A percentile compares a stretch with the other conserved stretches of the same genome.
These are phyloP conservation scores for Actinemys pallida DNA, from an alignment of 2,113 vertebrate species.

Conservation along the genomic window DNA sequence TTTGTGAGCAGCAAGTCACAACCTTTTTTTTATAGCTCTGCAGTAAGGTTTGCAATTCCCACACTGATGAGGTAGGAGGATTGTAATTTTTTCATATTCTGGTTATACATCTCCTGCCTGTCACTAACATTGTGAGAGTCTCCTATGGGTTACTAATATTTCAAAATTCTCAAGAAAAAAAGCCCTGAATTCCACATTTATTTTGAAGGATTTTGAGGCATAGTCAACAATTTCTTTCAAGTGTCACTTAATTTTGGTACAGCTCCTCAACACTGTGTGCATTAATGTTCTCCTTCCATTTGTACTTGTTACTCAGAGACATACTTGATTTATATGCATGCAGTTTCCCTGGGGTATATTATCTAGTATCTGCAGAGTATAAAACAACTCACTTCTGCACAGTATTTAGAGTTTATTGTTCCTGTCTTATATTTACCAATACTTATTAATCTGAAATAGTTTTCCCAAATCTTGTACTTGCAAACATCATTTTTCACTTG, in stretches of 20 bases:
- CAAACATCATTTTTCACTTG: no score
- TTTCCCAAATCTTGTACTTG: background rate
- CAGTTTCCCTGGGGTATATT: background rate
- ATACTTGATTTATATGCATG: background rate
- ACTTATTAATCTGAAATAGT: background rate
- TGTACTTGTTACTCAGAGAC: background rate
- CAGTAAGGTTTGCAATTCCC: background rate
- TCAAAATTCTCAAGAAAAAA: slow-evolving; percentile 7
- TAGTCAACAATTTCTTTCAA: background rate
- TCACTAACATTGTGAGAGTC: background rate
- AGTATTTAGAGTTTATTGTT: background rate
- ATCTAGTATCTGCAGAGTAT: background rate
- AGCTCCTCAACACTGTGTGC: background rate
- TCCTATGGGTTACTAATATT: background rate
- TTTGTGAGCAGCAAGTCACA: no score
- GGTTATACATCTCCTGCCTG: background rate
- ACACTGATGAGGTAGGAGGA: background rate
- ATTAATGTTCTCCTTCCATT: background rate
- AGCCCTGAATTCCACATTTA: background rate
- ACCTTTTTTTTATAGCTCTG: background rate
- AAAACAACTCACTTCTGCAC: background rate
- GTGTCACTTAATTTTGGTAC: background rate
- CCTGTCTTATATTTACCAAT: background rate
- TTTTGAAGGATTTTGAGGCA: background rate
- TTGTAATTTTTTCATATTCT: background rate